Base-by-base conservation (phyloP, 2,113 vertebrate genomes). In the Xyrauchen texanus region DNA sequence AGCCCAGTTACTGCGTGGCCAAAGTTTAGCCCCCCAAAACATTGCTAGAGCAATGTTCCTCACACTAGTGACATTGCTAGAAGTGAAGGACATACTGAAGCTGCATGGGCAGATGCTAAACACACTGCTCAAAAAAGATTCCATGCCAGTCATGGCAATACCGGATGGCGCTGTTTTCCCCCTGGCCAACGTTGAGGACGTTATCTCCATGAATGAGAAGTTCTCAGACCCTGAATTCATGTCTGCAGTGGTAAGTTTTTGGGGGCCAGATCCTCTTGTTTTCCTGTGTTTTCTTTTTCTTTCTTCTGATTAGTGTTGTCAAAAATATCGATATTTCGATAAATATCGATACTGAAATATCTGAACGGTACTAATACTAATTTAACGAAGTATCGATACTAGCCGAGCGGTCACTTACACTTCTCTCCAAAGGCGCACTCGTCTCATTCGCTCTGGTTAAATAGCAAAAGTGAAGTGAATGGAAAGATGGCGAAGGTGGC, bases 21-120 rank as follows among this genome's bases (percentile, higher is more conserved):
- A 64, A 64, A 64, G 42, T 64, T 44, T 64, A 64, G 62, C 42
- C 62, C 42, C 42, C 52, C 8, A 53, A 53, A 53, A 53, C 10
- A 64, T 64, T 64, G 62, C 44, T 45, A 0, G 62, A 64, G 62
- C 62, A 64, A 64, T 62, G 60, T 64, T 64, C 62, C 44, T 64
- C 62, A 45, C 42, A 64, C 42, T 45, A 64, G 34, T 64, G 42
- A 64, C 42, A 64, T 64, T 64, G 42, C 62, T 64, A 45, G 62
- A 64, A 45, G 42, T 64, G 42, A 64, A 64, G 42, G 62, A 64
- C 62, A 64, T 0, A 45, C 42, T 64, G 62, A 64, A 64, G 42
- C 42, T 64, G 62, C 62, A 64, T 64, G 62, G 62, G 62, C 62
- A 64, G 62, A 64, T 64, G 42, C 62, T 64, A 45, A 64, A 64